These are phyloP conservation scores for Armadillidium nasatum DNA, from an alignment of 1,140 invertebrate genomes.

Conservation along the genomic window DNA sequence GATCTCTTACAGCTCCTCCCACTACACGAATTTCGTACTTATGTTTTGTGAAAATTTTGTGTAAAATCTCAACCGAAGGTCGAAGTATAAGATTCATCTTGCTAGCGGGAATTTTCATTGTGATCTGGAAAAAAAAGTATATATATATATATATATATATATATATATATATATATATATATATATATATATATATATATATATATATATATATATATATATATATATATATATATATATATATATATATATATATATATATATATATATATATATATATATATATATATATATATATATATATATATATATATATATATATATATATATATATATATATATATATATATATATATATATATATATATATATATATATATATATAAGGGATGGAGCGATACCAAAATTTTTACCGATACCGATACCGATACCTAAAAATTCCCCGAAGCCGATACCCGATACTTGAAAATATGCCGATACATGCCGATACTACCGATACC, in stretches of 20 bases:
- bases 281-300: constrained; percentile 3
- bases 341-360: constrained; percentile 1
- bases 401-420: too few relatives aligned
- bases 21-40: constrained; percentile 29
- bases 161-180: not conserved
- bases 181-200: not conserved
- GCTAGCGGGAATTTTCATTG: constrained; percentile 18
- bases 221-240: too few relatives aligned
- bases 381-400: too few relatives aligned
- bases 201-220: too few relatives aligned
- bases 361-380: too few relatives aligned
- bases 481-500: too few relatives aligned
- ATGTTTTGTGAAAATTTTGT: not conserved
- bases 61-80: not conserved
- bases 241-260: not conserved
- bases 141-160: not conserved
- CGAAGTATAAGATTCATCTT: not conserved
- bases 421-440: too few relatives aligned
- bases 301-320: not conserved
- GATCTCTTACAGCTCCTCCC: constrained; percentile 59
- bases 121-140: not conserved
- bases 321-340: constrained; percentile 13
- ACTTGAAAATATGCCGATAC: too few relatives aligned
- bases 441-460: too few relatives aligned
- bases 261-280: constrained; percentile 13